Conservation (phyloP, 2,888 invertebrate genomes). For the Lamellibrachia satsuma region DNA sequence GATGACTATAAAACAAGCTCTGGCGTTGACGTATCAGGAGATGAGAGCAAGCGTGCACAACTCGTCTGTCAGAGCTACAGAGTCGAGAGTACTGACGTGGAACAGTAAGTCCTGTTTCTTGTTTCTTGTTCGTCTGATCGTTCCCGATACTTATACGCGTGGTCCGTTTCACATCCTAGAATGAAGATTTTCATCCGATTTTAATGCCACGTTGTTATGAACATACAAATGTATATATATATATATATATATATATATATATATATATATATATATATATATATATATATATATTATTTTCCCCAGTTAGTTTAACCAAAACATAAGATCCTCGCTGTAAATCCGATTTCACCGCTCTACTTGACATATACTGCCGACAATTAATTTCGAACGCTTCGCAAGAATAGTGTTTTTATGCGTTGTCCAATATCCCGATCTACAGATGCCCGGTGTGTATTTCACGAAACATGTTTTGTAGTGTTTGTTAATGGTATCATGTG, state of each 20-base stretch:
- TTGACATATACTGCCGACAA: too few relatives aligned
- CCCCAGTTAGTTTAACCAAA: too few relatives aligned
- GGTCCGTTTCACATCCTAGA: too few relatives aligned
- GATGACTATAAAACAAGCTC: slow-evolving; percentile 19
- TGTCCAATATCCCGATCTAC: not conserved
- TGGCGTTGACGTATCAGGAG: not conserved
- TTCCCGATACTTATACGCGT: too few relatives aligned
- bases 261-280: too few relatives aligned
- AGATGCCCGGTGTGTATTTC: not conserved
- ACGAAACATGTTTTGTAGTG: not conserved
- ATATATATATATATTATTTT: too few relatives aligned
- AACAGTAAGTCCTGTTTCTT: not conserved
- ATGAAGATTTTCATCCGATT: not conserved
- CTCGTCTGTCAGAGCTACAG: slow-evolving; percentile 13
- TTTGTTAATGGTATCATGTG: not conserved
- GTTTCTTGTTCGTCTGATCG: too few relatives aligned
- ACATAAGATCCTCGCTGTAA: too few relatives aligned
- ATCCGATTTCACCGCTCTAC: too few relatives aligned
- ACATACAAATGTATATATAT: not conserved
- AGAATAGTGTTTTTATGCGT: too few relatives aligned
- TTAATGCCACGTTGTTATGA: not conserved
- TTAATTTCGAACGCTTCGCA: too few relatives aligned
- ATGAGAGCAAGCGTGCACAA: not conserved
- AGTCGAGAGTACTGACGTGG: slow-evolving; percentile 17
- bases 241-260: too few relatives aligned